Evolutionary conservation across 2,888 invertebrate genomes (phyloP).

Genomic region (Pachliopta kotzebuea): DNA sequence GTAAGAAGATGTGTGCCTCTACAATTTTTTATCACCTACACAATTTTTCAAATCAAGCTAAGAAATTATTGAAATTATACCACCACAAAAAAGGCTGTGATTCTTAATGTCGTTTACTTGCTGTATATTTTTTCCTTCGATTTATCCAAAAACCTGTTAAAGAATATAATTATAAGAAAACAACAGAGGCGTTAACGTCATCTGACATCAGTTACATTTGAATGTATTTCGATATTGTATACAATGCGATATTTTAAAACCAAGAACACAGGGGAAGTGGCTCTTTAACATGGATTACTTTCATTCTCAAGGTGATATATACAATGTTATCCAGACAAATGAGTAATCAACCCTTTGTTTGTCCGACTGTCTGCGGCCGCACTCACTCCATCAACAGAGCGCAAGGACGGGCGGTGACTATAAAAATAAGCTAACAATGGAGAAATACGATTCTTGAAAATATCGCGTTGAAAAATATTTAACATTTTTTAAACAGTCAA

Average conservation of each 20-base stretch:
- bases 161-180: background rate
- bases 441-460: slow-evolving; percentile 31
- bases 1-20: too few relatives aligned
- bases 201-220: slow-evolving; percentile 15
- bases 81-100: too few relatives aligned
- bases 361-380: slow-evolving; percentile 32
- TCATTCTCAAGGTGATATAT: slow-evolving; percentile 46
- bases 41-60: too few relatives aligned
- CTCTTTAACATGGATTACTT: slow-evolving; percentile 18
- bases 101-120: too few relatives aligned
- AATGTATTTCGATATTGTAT: background rate
- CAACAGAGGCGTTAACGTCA: slow-evolving; percentile 3
- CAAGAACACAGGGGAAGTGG: slow-evolving; percentile 10
- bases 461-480: slow-evolving; percentile 14
- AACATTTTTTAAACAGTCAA: slow-evolving; percentile 9
- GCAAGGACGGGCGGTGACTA: slow-evolving; percentile 43
- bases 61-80: too few relatives aligned
- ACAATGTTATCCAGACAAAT: slow-evolving; percentile 52
- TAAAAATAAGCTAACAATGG: slow-evolving; percentile 43
- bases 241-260: slow-evolving; percentile 7
- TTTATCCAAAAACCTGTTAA: background rate
- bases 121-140: background rate
- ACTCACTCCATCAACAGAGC: slow-evolving; percentile 33
- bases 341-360: slow-evolving; percentile 54
- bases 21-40: too few relatives aligned